Base-by-base conservation (phyloP, 1,140 invertebrate genomes). In the Drosophila serrata region DNA sequence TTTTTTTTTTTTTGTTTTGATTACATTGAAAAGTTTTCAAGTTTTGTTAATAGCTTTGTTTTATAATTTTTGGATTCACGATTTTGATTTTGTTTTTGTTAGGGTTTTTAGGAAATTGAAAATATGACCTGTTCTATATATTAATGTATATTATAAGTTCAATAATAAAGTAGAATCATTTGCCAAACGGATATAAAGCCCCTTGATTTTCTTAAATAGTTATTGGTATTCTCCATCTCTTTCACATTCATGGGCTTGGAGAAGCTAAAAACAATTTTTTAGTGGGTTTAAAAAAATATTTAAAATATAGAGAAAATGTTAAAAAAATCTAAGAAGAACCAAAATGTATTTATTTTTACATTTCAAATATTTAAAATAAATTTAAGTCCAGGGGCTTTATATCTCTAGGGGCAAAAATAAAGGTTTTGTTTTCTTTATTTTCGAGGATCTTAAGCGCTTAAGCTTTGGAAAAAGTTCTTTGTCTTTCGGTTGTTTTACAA, bases 101-200 rank as follows among this genome's bases (percentile, higher is more conserved):
- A 60, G 51, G 67, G 45, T 60, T 53, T 35, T 51, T 33, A 73
- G 49, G 67, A 73, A 33, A 39, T 73, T 49, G 33, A 61, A 61
- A 74, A 45, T 73, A 72, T 74, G 51, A 37, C 46, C 56, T 75
- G 42, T 43, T 75, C 39, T 67, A 76, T 65, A 76, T 65, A 40
- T 48, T 51, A 75, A 67, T 67, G 46, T 24, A 56, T 74, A 31
- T 51, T 51, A 13, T 15, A 19, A 33, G 12, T 51, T 33, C 19
- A 40, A 35, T 70, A 48, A 70, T 58, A 72, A 72, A 58, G 33
- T 31, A 57, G 46, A 27, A 39, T 19, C 27, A 31, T 46, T 51
- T 31, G 48, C 48, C 48, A 33, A 40, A 40, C 37, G 48, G 31
- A 70, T 68, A 55, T 68, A 29, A 33, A 65, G 58, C 63, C 17